phyloP scores from a whole-genome alignment of 1,140 invertebrate species.

The Penaeus japonicus region DNA sequence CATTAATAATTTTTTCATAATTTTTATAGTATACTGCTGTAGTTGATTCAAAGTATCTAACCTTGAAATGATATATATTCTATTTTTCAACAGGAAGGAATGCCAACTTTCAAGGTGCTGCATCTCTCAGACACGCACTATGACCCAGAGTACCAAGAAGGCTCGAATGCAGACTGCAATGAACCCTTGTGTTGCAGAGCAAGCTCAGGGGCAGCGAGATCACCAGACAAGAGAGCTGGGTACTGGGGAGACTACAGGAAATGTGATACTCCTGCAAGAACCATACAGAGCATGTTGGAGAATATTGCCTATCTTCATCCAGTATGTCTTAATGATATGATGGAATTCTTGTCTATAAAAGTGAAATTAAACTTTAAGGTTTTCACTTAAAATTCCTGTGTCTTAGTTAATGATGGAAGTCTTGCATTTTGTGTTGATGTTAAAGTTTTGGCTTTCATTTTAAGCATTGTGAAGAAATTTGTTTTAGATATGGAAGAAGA shows the following conservation, averaged over 20 bases:
- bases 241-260: constrained; percentile 93
- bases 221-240: constrained; percentile 81
- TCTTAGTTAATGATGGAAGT: neutral
- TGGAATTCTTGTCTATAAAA: too few relatives aligned
- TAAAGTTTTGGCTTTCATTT: neutral
- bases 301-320: constrained; percentile 79
- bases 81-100: constrained; percentile 33
- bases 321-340: constrained; percentile 45
- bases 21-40: too few relatives aligned
- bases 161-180: constrained; percentile 86
- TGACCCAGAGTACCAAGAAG: constrained; percentile 90
- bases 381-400: too few relatives aligned
- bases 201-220: constrained; percentile 31
- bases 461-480: neutral
- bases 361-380: too few relatives aligned
- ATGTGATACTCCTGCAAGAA: constrained; percentile 89
- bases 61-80: neutral
- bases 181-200: constrained; percentile 86
- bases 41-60: neutral
- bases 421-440: neutral
- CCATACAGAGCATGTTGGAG: constrained; percentile 89
- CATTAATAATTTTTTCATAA: too few relatives aligned
- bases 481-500: too few relatives aligned
- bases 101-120: constrained; percentile 81
- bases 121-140: constrained; percentile 94